Evolutionary conservation across 2,113 vertebrate genomes (phyloP), one percentile per base, ranked within the genome.

Genomic region (Centropus unirufus): DNA sequence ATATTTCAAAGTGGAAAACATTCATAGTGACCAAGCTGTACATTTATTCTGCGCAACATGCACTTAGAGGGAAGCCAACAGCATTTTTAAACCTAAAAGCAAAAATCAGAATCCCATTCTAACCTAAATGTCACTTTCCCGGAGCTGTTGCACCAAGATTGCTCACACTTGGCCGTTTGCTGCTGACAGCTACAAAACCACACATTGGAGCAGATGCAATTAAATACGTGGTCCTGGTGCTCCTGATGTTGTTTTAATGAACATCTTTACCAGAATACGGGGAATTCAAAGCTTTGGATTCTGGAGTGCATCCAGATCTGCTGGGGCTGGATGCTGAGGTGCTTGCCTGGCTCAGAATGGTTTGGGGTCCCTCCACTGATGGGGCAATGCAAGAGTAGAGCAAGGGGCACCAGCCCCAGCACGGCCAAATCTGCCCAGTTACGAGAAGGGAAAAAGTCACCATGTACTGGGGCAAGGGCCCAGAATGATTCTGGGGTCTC

Each of bases 241-340:
- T 13, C 16, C 36, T 36, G 36, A 36, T 36, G 36, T 36, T 36
- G 5, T 8, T 16, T 30, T 21, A 46, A 47, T 17, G 6, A 46
- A 32, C 39, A 55, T 22, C 17, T 46, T 36, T 11, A 32, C 40
- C 20, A 64, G 27, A 9, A 55, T n/a, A 8, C 3, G 13, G 21
- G 16, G 18, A 46, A 64, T 16, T 8, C 13, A 47, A 46, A 85
- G 4, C 23, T 40, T 40, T 27, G 27, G 23, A 32, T 24, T 40
- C 51, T 27, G 27, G 12, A 47, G 9, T n/a, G n/a, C 23, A 15
- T 18, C 18, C n/a, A 11, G 0, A 0, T 13, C 14, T 27, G 24
- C 26, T 14, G 12, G 55, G 34, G 27, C 64, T 66, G 42, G 49
- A 32, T 39, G 51, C 19, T 12, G 11, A 54, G 34, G n/a, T 22